phyloP scores from a whole-genome alignment of 2,113 vertebrate species.

The human (Homo sapiens) region DNA sequence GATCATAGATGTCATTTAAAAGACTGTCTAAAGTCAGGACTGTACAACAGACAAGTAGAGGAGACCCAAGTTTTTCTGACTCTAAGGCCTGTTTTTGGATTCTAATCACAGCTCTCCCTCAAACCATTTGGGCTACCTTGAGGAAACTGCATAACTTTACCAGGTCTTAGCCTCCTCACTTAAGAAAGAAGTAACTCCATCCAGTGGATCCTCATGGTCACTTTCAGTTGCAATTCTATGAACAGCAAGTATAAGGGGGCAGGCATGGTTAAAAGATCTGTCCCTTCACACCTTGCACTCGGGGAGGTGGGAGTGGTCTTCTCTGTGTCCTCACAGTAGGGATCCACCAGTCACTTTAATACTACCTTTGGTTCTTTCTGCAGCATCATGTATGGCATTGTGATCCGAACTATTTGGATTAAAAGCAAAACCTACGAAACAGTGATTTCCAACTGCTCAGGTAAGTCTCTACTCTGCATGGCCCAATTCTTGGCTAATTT shows the following conservation, averaged over 20 bases:
- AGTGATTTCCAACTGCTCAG: conserved; percentile 82
- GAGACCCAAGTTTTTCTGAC: neutral
- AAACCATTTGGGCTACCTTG: neutral
- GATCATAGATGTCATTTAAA: too few species aligned
- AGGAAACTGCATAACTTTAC: neutral
- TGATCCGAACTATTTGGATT: conserved; percentile 87
- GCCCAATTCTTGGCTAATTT: neutral
- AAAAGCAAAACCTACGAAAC: conserved; percentile 84
- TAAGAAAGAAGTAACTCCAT: neutral
- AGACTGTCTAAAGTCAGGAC: neutral
- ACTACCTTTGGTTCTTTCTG: neutral
- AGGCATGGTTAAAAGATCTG: neutral
- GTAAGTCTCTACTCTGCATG: conserved; percentile 74
- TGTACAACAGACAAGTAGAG: neutral
- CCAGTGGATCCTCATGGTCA: too few species aligned
- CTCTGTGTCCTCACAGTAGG: neutral
- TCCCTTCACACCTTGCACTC: too few species aligned
- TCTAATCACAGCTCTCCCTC: neutral
- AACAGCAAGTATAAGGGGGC: neutral
- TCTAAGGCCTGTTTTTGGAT: neutral
- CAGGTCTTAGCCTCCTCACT: neutral
- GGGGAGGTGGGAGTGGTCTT: fast-evolving
- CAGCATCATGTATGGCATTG: conserved; percentile 85
- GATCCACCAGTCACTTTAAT: neutral
- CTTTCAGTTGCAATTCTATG: neutral